These are phyloP conservation scores for Tadarida brasiliensis DNA, from an alignment of 2,797 vertebrate genomes.

Conservation along the genomic window DNA sequence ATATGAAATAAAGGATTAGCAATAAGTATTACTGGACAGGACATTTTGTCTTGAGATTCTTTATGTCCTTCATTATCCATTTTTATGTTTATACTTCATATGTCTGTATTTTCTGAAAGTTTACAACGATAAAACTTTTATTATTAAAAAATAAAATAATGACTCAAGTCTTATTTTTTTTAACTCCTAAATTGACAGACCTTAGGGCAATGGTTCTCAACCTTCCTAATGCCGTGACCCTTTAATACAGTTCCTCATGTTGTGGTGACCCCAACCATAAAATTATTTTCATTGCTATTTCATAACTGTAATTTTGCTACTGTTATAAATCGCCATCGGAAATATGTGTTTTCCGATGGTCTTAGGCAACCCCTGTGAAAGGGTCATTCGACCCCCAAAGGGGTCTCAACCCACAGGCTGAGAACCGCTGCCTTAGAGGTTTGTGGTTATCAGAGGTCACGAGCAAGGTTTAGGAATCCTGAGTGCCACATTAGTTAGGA, in stretches of 20 bases:
- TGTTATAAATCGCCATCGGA: too few species aligned
- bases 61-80: neutral
- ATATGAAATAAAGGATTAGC: neutral
- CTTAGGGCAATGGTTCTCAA: too few species aligned
- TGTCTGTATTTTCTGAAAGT: neutral
- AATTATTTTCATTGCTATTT: too few species aligned
- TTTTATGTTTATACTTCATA: neutral
- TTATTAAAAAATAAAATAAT: neutral
- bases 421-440: too few species aligned
- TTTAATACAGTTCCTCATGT: too few species aligned
- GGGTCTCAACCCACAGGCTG: too few species aligned
- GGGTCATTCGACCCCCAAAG: too few species aligned
- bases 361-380: too few species aligned
- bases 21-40: neutral
- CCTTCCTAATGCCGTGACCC: too few species aligned
- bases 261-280: too few species aligned
- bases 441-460: neutral
- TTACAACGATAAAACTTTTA: neutral
- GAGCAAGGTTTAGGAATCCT: neutral
- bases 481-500: neutral
- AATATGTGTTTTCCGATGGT: too few species aligned
- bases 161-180: neutral
- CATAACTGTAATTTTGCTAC: too few species aligned
- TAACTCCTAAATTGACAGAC: neutral
- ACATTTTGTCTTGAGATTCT: neutral